Evolutionary conservation across 1,140 invertebrate species (phyloP).

Genomic region (Trissolcus basalis): DNA sequence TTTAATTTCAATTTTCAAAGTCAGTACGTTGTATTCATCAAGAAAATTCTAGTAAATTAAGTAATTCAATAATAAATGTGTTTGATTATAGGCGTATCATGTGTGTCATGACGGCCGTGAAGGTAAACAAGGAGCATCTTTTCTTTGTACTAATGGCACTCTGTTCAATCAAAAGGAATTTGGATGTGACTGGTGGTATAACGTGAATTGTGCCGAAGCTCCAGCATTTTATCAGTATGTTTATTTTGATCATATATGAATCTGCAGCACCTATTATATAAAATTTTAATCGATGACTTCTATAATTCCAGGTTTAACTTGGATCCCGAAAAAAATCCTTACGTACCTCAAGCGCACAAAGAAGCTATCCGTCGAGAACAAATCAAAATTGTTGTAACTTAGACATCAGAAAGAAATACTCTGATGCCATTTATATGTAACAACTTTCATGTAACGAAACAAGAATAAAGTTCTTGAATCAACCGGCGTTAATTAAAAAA

Average conservation of each 20-base stretch:
- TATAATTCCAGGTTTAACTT: constrained; percentile 82
- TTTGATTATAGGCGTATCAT: constrained; percentile 83
- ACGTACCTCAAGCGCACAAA: constrained; percentile 82
- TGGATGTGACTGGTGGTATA: constrained; percentile 95
- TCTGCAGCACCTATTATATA: constrained; percentile 21
- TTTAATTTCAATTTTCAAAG: too few species aligned
- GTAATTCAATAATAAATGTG: too few species aligned
- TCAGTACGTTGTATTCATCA: too few species aligned
- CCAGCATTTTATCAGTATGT: constrained; percentile 79
- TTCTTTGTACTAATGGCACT: constrained; percentile 92
- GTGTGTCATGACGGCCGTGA: constrained; percentile 89
- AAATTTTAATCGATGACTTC: constrained; percentile 1
- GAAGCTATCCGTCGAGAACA: constrained; percentile 67
- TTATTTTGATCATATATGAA: too few species aligned
- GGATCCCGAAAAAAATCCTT: constrained; percentile 87
- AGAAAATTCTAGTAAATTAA: too few species aligned
- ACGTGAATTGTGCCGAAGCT: constrained; percentile 87
- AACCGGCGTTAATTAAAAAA: too few species aligned
- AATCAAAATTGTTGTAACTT: constrained; percentile 63
- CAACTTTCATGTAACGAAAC: too few species aligned
- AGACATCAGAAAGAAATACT: too few species aligned
- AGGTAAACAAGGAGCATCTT: constrained; percentile 86
- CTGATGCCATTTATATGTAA: too few species aligned
- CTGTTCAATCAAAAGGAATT: constrained; percentile 92
- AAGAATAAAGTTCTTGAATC: too few species aligned